Percentiles rank a stretch among this genome's conserved stretches.
Conservation (phyloP, 2,888 invertebrate species). For the Iphiclides podalirius region DNA sequence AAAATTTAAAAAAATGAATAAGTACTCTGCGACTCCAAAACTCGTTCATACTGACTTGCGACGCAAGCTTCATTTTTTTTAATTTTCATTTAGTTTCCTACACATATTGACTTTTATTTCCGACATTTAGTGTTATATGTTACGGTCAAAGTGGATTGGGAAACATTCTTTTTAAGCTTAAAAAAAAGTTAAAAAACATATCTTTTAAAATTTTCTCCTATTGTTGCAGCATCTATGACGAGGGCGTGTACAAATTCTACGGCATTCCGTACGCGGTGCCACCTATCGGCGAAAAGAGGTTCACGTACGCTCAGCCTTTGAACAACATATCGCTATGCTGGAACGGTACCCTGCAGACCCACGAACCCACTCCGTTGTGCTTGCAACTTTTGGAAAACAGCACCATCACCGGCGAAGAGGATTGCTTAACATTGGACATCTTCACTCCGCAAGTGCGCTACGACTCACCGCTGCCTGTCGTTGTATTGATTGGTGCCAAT, state of each 20-base stretch:
- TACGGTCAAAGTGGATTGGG: no score
- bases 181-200: no score
- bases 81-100: no score
- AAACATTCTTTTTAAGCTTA: no score
- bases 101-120: no score
- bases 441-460: conserved; percentile 90
- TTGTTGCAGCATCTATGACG: conserved; percentile 83
- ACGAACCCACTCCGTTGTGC: conserved; percentile 84
- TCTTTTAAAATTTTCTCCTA: no score
- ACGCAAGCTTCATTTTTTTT: no score
- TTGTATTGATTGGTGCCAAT: conserved; percentile 90
- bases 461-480: conserved; percentile 88
- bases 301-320: conserved; percentile 84
- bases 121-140: no score
- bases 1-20: no score
- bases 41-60: no score
- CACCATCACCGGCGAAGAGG: conserved; percentile 85
- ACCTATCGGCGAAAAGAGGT: conserved; percentile 84
- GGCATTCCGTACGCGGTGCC: conserved; percentile 91
- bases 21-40: no score
- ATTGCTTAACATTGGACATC: conserved; percentile 91
- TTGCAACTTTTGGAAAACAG: conserved; percentile 85
- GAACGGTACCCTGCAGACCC: conserved; percentile 86
- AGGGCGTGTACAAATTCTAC: conserved; percentile 88
- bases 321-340: conserved; percentile 86